Base-by-base conservation (phyloP, 2,113 vertebrate species). In the Beaufortia kweichowensis region DNA sequence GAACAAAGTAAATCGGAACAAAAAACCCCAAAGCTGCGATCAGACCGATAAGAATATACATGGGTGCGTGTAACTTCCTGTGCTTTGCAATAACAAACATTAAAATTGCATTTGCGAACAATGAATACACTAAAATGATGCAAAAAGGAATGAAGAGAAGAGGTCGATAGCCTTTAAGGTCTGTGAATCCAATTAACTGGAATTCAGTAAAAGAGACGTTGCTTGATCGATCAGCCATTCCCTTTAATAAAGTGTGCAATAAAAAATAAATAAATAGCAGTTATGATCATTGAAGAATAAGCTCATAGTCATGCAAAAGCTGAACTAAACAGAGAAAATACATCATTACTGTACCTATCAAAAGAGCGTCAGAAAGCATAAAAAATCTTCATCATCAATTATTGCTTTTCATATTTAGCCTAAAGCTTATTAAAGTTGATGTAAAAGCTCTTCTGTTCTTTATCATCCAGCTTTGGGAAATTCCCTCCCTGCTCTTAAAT, bases 181-280 rank as follows among this genome's bases (percentile, higher is more conserved):
- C 76, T 31, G 48, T 71, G 69, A 78, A 78, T 72, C 67, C 67
- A 64, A 78, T 82, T 46, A 63, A 67, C 55, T 80, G 55, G 65
- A 80, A 68, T 6, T 64, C 46, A 19, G 33, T 60, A 55, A 43
- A 41, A 29, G 76, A 78, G n/a, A 63, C 0, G 23, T 78, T 78
- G 55, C 39, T 33, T 57, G 72, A 31, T 57, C 14, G 67, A 46
- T 55, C 31, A 70, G 50, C 76, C 76, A 78, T 78, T 56, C 24
- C 12, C 6, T 53, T 35, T 33, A 12, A n/a, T 48, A 67, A 23
- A 69, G 6, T 21, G 4, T 14, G 19, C 46, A 68, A n/a, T 23
- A 21, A 28, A 0, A 55, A 35, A 68, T 33, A 55, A 53, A 26
- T 43, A 68, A 2, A n/a, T 9, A 59, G 23, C 24, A 60, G 33